phyloP scores from a whole-genome alignment of 2,888 invertebrate species.

The Gymnocheta viridis region DNA sequence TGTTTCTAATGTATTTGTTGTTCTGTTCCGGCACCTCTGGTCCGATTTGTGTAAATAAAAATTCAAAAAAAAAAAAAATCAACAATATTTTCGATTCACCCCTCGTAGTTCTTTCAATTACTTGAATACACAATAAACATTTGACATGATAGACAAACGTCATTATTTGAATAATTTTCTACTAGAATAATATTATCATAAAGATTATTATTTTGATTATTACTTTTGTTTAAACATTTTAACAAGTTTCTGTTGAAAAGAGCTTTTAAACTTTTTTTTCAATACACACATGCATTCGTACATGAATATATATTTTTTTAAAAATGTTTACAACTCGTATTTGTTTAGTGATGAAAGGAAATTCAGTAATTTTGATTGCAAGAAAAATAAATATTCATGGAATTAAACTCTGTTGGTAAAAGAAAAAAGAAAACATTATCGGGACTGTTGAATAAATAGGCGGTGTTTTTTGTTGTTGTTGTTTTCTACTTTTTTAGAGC shows the following conservation, averaged over 20 bases:
- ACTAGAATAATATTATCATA: conserved; percentile 15
- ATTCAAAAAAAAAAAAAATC: no score
- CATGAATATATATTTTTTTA: neutral
- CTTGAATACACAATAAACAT: no score
- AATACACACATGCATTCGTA: neutral
- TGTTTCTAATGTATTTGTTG: no score
- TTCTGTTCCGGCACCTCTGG: no score
- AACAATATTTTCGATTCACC: neutral
- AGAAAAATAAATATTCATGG: conserved; percentile 11
- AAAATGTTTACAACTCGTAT: conserved; percentile 7
- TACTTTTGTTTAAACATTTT: conserved; percentile 20
- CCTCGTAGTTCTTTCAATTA: neutral
- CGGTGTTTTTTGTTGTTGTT: no score
- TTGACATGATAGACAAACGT: neutral
- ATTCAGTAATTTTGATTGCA: conserved; percentile 20
- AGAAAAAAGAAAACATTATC: no score
- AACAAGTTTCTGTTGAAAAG: conserved; percentile 14
- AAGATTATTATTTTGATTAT: conserved; percentile 18
- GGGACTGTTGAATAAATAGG: no score
- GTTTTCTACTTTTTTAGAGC: no score
- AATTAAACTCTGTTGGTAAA: neutral
- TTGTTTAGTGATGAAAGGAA: conserved; percentile 1
- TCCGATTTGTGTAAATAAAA: no score
- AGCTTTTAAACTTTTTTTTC: neutral
- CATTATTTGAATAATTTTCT: neutral